Conservation (phyloP, 2,113 vertebrate species). For the Sapajus apella region DNA sequence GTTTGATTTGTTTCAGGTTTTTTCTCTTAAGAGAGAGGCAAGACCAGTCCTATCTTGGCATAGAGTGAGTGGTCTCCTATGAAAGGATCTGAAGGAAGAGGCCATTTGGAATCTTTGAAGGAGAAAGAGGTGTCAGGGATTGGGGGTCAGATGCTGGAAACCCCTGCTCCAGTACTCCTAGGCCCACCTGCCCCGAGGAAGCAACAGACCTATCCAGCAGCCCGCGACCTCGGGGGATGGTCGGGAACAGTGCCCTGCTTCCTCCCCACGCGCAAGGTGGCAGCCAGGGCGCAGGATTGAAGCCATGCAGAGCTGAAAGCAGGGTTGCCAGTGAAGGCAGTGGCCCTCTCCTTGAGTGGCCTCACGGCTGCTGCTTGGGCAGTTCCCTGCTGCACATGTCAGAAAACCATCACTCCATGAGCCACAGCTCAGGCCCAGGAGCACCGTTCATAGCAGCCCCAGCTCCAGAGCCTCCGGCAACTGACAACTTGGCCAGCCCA, state of each 20-base stretch:
- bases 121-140: background rate
- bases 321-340: background rate
- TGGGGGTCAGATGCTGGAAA: background rate
- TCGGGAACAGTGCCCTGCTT: background rate
- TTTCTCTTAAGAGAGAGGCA: background rate
- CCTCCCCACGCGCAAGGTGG: accelerated
- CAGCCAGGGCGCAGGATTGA: background rate
- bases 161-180: no score
- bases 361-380: background rate
- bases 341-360: background rate
- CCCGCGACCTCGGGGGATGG: background rate
- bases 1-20: background rate
- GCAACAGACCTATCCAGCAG: background rate
- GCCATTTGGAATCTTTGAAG: background rate
- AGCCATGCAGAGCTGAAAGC: background rate
- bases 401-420: background rate
- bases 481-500: background rate
- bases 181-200: background rate
- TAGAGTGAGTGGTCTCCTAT: background rate
- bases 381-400: background rate
- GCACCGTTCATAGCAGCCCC: background rate
- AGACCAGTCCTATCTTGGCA: background rate
- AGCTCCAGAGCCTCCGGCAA: background rate
- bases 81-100: background rate
- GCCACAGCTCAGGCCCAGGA: background rate